Conservation (phyloP, 1,140 invertebrate genomes). For the Drosophila paulistorum region DNA sequence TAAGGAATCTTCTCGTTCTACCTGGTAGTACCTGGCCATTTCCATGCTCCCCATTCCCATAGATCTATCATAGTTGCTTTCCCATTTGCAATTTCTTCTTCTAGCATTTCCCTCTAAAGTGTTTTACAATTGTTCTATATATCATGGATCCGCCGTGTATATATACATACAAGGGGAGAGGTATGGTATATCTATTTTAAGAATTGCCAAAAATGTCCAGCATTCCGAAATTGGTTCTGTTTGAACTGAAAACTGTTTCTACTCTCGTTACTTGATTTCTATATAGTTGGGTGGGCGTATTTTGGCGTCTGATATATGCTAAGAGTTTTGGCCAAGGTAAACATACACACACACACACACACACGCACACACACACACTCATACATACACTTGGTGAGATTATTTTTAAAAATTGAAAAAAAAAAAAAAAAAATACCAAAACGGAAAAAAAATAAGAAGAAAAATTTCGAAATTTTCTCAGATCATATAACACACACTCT, state of each 20-base stretch:
- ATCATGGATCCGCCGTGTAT: neutral
- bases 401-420: constrained; percentile 70
- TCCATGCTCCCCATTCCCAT: too few species aligned
- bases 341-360: constrained; percentile 25
- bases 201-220: constrained; percentile 11
- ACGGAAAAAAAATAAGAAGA: constrained; percentile 14
- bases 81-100: too few species aligned
- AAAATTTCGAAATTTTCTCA: constrained; percentile 43
- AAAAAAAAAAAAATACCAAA: constrained; percentile 20
- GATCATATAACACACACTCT: constrained; percentile 73
- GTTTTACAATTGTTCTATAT: neutral
- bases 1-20: too few species aligned
- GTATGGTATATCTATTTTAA: neutral
- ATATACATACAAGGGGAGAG: neutral
- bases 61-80: too few species aligned
- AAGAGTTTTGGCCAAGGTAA: constrained; percentile 72
- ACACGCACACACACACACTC: neutral
- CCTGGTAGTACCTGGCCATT: too few species aligned
- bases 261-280: constrained; percentile 12
- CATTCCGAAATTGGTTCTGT: constrained; percentile 13
- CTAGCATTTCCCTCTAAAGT: neutral
- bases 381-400: constrained; percentile 33
- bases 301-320: constrained; percentile 49
- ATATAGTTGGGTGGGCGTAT: constrained; percentile 21
- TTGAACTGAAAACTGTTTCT: neutral